Base-by-base conservation (phyloP, 2,797 vertebrate genomes). In the Danio choprae region DNA sequence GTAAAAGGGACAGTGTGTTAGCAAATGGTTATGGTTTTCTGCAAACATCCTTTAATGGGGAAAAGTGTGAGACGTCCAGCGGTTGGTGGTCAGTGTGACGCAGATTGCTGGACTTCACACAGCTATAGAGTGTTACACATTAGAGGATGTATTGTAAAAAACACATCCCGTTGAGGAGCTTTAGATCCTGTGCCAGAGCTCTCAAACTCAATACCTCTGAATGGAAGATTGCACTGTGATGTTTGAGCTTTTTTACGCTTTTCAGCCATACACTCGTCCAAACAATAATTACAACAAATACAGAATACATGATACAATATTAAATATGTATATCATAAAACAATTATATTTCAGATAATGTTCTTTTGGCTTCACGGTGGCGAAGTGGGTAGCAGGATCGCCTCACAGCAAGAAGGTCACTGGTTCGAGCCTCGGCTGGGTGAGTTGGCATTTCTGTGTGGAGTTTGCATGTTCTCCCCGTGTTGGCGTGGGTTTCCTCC, bases 181-280 rank as follows among this genome's bases (percentile, higher is more conserved):
- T 87, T 55, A 80, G 85, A 87, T 84, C 18, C 65, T 67, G 12
- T 38, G 82, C 83, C 84, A 86, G 51, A 58, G 43, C 13, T 80
- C 72, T 55, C 48, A 58, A 81, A 70, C 48, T 77, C 76, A 36
- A 71, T 59, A 53, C 29, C 40, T 48, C 59, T 51, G 77, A 78
- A 10, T 63, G 29, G 62, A 65, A 77, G 38, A 55, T 58, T 41
- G 18, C 76, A 60, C 44, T 18, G 63, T 48, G 38, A 77, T 67
- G 71, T 29, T 69, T 74, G 43, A 41, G 43, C 7, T n/a, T 10
- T 70, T 71, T 53, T 51, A 71, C 71, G 9, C 11, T 48, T 9
- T 38, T 20, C 36, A 63, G 43, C 58, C 38, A 50, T 13, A 53
- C 2, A 78, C 44, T 56, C 4, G 22, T 74, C 46, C 68, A 84